Evolutionary conservation across 2,888 invertebrate species (phyloP).

Genomic region (Bembecia ichneumoniformis): DNA sequence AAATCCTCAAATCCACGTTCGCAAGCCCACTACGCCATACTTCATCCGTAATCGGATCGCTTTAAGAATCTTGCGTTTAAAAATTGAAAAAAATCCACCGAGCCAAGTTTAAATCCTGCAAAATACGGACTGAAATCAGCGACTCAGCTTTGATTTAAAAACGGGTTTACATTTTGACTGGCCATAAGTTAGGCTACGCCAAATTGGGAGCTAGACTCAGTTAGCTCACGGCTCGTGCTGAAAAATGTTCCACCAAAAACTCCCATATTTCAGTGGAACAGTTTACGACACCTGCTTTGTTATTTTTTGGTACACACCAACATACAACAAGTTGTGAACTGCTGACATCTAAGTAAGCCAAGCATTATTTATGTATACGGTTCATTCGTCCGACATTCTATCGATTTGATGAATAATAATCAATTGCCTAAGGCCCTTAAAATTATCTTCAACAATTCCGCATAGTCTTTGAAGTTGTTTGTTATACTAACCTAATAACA

Average conservation of each 20-base stretch:
- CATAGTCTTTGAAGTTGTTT: too few relatives aligned
- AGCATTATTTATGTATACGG: too few relatives aligned
- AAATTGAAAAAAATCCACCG: not conserved
- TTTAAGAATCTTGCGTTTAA: not conserved
- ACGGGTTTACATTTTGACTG: slow-evolving; percentile 3
- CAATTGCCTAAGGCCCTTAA: too few relatives aligned
- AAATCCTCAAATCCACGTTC: not conserved
- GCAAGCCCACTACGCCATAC: too few relatives aligned
- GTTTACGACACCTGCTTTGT: too few relatives aligned
- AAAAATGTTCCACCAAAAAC: not conserved
- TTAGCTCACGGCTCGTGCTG: not conserved
- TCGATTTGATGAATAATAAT: too few relatives aligned
- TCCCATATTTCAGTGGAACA: not conserved
- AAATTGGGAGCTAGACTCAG: not conserved
- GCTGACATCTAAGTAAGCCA: too few relatives aligned
- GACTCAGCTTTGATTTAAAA: slow-evolving; percentile 3
- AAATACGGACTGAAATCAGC: slow-evolving; percentile 3
- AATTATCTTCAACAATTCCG: too few relatives aligned
- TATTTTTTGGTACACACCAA: too few relatives aligned
- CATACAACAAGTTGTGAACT: too few relatives aligned
- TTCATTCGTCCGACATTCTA: too few relatives aligned
- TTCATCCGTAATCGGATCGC: not conserved
- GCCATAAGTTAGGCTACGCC: slow-evolving; percentile 7
- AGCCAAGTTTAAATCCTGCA: not conserved
- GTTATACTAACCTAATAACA: too few relatives aligned